Percentiles rank a stretch among this genome's conserved stretches.
phyloP scores from a whole-genome alignment of 1,140 invertebrate species.

The Semibalanus balanoides region DNA sequence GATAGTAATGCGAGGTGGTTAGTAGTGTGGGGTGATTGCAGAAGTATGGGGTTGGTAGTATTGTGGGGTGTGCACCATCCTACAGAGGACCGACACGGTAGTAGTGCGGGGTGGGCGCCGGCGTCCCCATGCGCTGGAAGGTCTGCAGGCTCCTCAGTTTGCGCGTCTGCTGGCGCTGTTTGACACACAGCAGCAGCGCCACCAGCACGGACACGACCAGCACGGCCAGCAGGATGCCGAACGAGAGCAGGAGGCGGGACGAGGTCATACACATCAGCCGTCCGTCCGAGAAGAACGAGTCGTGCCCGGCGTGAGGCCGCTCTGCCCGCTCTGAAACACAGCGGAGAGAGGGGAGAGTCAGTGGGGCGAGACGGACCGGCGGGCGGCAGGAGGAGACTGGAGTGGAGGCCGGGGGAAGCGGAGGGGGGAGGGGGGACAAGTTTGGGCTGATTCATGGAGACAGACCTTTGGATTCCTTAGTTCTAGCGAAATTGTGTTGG shows the following conservation, averaged over 20 bases:
- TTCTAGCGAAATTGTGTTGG: no score
- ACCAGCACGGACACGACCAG: slow-evolving; percentile 48
- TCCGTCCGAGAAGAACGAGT: slow-evolving; percentile 28
- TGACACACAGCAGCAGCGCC: slow-evolving; percentile 45
- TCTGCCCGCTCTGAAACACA: background rate
- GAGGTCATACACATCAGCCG: slow-evolving; percentile 52
- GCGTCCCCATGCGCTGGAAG: background rate
- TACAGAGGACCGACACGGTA: background rate
- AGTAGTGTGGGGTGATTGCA: no score
- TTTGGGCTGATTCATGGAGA: background rate
- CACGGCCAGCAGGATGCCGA: slow-evolving; percentile 48
- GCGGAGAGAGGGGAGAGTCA: background rate
- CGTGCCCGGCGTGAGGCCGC: background rate
- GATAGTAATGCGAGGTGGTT: no score
- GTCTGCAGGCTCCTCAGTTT: background rate
- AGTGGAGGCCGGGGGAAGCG: background rate
- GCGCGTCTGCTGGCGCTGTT: slow-evolving; percentile 21
- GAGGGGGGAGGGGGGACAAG: no score
- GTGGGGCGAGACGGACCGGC: background rate
- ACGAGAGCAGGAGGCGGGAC: slow-evolving; percentile 51
- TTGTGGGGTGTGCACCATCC: no score
- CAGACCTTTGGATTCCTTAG: no score
- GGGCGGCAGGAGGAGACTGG: no score
- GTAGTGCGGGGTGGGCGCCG: background rate
- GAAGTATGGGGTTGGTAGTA: no score